Conservation (phyloP, 2,797 vertebrate genomes). For the Alfaro cultratus region DNA sequence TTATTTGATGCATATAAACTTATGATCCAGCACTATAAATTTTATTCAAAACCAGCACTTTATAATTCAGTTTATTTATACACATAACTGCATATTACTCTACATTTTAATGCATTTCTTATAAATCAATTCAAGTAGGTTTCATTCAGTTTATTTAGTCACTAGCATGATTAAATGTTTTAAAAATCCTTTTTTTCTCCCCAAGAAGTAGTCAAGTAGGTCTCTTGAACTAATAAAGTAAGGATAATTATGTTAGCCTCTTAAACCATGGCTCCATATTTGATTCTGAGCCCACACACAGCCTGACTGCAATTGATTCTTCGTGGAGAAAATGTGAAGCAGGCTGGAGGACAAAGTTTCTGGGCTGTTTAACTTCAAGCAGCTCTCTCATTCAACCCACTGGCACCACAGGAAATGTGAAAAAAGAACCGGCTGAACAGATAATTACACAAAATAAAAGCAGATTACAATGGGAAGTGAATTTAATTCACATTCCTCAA, state of each 20-base stretch:
- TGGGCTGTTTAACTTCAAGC: conserved; percentile 44
- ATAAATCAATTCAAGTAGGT: neutral
- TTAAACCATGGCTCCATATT: conserved; percentile 38
- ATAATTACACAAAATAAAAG: conserved; percentile 73
- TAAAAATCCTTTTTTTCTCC: neutral
- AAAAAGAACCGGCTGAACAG: conserved; percentile 69
- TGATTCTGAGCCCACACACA: conserved; percentile 51
- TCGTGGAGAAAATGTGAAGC: conserved; percentile 48
- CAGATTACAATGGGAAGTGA: conserved; percentile 57
- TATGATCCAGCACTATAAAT: too few relatives aligned
- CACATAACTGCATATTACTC: too few relatives aligned
- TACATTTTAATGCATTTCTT: neutral
- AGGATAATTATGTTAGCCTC: conserved; percentile 19
- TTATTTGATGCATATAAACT: too few relatives aligned
- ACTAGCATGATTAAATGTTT: neutral
- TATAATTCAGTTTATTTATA: too few relatives aligned
- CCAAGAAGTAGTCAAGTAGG: conserved; percentile 14
- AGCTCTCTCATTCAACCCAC: conserved; percentile 38
- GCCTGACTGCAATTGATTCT: conserved; percentile 27
- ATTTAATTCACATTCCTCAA: conserved; percentile 50
- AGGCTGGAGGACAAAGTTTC: conserved; percentile 23
- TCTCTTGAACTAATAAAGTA: conserved; percentile 5
- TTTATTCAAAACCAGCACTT: too few relatives aligned
- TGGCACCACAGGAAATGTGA: conserved; percentile 65
- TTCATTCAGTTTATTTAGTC: neutral